Percentiles rank a stretch among this genome's conserved stretches.
Evolutionary conservation across 2,797 vertebrate genomes (phyloP).

Genomic region (Pachyuromys duprasi): DNA sequence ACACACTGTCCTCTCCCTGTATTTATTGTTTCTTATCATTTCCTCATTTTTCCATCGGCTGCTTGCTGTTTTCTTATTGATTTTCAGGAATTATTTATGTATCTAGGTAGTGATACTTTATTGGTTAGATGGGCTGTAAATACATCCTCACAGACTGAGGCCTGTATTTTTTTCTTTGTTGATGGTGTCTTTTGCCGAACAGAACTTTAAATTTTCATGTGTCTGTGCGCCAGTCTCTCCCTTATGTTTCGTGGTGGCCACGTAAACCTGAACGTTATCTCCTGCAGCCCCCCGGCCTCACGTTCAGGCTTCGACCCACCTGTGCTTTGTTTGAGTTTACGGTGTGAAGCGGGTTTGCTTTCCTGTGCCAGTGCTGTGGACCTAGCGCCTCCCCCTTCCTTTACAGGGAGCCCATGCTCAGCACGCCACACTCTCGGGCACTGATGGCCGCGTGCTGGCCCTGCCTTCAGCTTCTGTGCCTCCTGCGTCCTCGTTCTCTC

Average conservation of each 20-base stretch:
- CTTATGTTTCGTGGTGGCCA: background rate
- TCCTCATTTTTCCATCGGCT: background rate
- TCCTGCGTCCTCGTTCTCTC: background rate
- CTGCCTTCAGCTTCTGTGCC: fast-evolving
- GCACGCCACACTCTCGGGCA: fast-evolving
- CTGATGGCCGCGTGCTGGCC: fast-evolving
- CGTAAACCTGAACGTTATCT: fast-evolving
- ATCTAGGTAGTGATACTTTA: constrained; percentile 20
- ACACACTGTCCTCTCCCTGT: background rate
- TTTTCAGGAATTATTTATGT: constrained; percentile 74
- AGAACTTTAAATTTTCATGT: constrained; percentile 56
- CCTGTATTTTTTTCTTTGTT: constrained; percentile 47
- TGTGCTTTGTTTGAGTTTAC: background rate
- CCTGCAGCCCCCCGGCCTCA: fast-evolving
- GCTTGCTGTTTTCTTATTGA: constrained; percentile 64
- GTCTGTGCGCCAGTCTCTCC: background rate
- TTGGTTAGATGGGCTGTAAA: constrained; percentile 34
- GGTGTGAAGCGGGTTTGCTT: background rate
- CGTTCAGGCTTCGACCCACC: fast-evolving
- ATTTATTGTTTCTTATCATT: constrained; percentile 43
- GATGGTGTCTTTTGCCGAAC: constrained; percentile 27
- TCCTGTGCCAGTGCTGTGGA: fast-evolving
- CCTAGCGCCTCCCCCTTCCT: background rate
- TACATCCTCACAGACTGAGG: constrained; percentile 8
- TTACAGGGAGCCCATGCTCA: fast-evolving